A percentile compares a stretch with the other conserved stretches of the same genome.
phyloP scores from a whole-genome alignment of 2,113 vertebrate species.

The Pygoscelis adeliae region DNA sequence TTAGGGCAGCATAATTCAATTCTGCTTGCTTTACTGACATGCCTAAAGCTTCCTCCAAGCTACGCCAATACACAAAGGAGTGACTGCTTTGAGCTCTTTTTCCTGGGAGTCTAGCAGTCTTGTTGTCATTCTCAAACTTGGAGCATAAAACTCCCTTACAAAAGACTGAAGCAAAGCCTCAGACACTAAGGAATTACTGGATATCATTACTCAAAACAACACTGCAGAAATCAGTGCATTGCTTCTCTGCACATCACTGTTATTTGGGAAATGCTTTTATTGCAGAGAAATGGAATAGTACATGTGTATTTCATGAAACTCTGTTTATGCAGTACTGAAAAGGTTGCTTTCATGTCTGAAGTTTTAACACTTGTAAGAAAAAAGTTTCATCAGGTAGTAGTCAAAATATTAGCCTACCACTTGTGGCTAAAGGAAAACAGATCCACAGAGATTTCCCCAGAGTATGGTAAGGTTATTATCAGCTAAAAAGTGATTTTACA shows the following conservation, averaged over 20 bases:
- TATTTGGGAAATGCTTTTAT: conserved; percentile 3
- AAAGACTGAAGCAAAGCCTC: neutral
- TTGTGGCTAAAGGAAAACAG: neutral
- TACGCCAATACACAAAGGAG: neutral
- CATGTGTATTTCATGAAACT: neutral
- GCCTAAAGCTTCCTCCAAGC: conserved; percentile 21
- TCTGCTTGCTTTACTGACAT: neutral
- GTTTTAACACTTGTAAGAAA: neutral
- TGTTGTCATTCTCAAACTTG: neutral
- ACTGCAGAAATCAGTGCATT: neutral
- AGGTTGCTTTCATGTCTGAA: neutral
- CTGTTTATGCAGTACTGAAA: neutral
- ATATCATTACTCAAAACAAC: neutral
- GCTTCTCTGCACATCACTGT: neutral
- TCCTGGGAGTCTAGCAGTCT: neutral
- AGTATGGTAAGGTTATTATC: neutral
- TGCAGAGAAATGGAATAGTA: neutral
- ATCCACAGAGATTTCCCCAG: neutral
- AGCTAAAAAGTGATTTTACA: neutral
- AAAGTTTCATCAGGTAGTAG: neutral
- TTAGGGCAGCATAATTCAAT: neutral
- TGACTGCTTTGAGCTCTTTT: conserved; percentile 11
- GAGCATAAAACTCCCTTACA: neutral
- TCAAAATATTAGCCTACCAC: neutral
- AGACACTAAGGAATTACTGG: neutral